Evolutionary conservation across 2,797 vertebrate species (phyloP).

Genomic region (Hydrocynus forskahlii): DNA sequence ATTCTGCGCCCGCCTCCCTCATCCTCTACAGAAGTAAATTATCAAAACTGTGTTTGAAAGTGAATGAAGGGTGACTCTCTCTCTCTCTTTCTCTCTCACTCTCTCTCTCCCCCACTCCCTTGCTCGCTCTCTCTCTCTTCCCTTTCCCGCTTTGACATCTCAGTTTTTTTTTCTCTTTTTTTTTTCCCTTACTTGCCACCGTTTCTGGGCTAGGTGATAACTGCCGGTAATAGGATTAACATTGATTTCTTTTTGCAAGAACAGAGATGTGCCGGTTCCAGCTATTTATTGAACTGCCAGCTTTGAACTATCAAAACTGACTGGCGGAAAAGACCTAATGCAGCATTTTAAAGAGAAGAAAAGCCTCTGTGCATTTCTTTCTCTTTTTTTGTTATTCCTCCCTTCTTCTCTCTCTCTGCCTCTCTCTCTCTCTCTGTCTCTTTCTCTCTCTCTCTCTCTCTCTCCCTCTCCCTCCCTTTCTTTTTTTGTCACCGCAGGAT

Average conservation of each 20-base stretch:
- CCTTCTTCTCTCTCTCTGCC: slow-evolving; percentile 74
- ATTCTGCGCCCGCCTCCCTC: slow-evolving; percentile 68
- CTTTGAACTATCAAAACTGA: slow-evolving; percentile 99
- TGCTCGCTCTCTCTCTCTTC: slow-evolving; percentile 75
- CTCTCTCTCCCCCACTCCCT: slow-evolving; percentile 71
- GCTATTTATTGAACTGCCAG: slow-evolving; percentile 99
- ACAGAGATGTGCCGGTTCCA: slow-evolving; percentile 99
- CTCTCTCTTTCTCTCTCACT: slow-evolving; percentile 79
- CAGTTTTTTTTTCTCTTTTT: slow-evolving; percentile 86
- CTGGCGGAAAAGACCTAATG: slow-evolving; percentile 89
- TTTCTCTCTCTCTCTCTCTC: too few species aligned
- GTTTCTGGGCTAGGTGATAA: slow-evolving; percentile 99
- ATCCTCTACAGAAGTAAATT: slow-evolving; percentile 90
- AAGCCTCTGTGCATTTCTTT: slow-evolving; percentile 89
- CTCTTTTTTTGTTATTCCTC: slow-evolving; percentile 85
- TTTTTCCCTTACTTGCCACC: slow-evolving; percentile 88
- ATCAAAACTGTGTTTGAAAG: slow-evolving; percentile 99
- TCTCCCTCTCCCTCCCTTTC: slow-evolving; percentile 37
- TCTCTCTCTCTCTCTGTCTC: neutral
- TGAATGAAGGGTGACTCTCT: slow-evolving; percentile 92
- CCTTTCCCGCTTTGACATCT: slow-evolving; percentile 94
- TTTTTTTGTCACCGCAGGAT: slow-evolving; percentile 87
- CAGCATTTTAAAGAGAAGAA: slow-evolving; percentile 94
- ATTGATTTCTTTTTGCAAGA: slow-evolving; percentile 99
- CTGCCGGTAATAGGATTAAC: slow-evolving; percentile 99